phyloP scores from a whole-genome alignment of 1,140 invertebrate genomes.

The Metopolophium dirhodum region DNA sequence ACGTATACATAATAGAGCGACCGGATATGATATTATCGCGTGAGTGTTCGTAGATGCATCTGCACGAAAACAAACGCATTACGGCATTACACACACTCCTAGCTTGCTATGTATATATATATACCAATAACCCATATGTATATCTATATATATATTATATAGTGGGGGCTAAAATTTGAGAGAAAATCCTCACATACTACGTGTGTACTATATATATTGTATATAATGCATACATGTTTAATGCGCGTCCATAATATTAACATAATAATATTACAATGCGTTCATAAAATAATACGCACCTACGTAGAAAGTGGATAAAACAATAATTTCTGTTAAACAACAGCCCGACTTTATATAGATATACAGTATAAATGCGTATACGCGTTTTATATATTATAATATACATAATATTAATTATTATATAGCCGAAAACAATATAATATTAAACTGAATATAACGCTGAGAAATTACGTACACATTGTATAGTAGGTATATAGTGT shows the following conservation, averaged over 20 bases:
- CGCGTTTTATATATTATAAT: not conserved
- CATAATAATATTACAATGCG: not conserved
- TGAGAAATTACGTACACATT: not conserved
- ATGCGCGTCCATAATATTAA: not conserved
- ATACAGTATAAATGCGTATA: not conserved
- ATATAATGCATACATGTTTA: not conserved
- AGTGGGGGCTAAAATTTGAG: not conserved
- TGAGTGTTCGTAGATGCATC: not conserved
- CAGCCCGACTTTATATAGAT: not conserved
- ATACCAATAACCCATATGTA: not conserved
- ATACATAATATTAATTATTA: not conserved
- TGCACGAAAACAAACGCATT: constrained; percentile 7
- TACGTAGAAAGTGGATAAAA: constrained; percentile 20
- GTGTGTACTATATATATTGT: not conserved
- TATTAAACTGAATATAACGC: not conserved
- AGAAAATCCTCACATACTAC: not conserved
- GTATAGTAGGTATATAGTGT: not conserved
- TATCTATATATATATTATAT: not conserved
- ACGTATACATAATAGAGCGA: not conserved
- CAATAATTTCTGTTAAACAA: constrained; percentile 11
- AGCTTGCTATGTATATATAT: not conserved
- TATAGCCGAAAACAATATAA: not conserved
- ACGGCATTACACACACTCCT: not conserved
- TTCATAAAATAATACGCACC: constrained; percentile 3
- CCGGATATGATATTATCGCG: not conserved